Base-by-base conservation (phyloP, 2,113 vertebrate species). In the Elachura formosa region DNA sequence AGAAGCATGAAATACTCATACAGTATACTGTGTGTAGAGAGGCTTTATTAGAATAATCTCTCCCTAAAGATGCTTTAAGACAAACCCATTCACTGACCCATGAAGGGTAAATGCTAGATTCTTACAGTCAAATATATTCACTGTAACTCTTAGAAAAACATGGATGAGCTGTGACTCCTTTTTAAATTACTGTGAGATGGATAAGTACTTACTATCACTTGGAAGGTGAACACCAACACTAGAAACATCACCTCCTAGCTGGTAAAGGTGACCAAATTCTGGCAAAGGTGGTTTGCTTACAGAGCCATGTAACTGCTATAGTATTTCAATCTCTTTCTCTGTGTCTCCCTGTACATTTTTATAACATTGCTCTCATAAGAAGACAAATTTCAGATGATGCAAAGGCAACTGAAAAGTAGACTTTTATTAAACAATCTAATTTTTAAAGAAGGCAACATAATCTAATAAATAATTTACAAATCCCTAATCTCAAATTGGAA, bases 21-120 rank as follows among this genome's bases (percentile, higher is more conserved):
- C 56, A 71, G 36, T 49, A 67, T 71, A 52, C 72, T 86, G 73
- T 67, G 96, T 87, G 89, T 75, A 96, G 96, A 97, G 77, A 95
- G 78, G 66, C 90, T 97, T 92, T 96, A 89, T 98, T 97, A 97
- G 94, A 98, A 97, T 97, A 98, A 97, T 97, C 95, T 96, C 93
- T 90, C 96, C 95, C 95, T 96, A 96, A 97, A 97, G 92, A 97
- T 97, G 89, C 95, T 97, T 97, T 97, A 97, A 98, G 69, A 90
- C 96, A 97, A 97, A 97, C 97, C 93, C 92, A 95, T 91, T 52
- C 91, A 94, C 77, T 97, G 97, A 97, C 96, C 97, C 97, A 97
- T 97, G 97, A 98, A 98, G 98, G 97, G 96, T 97, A 97, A 98
- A 98, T 95, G 95, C 96, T 98, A 97, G 97, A 96, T 96, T 97